Evolutionary conservation across 2,888 invertebrate genomes (phyloP), one percentile per base, ranked within the genome.

Genomic region (Carpatolechia fugitivella): DNA sequence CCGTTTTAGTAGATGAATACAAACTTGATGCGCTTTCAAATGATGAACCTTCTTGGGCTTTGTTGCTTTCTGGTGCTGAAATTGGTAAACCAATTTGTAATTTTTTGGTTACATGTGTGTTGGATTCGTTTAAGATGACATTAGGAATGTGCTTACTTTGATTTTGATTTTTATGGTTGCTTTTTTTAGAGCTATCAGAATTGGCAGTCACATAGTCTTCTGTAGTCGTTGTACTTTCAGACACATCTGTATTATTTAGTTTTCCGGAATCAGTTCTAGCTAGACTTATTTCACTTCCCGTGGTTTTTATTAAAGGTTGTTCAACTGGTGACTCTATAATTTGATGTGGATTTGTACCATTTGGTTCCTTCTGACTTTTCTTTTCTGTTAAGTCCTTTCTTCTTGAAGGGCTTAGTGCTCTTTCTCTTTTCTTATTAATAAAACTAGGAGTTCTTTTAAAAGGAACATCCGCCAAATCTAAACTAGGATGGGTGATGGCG

Each of bases 191-290:
- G 71, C 93, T 94, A 73, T 94, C 94, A 54, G 94, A 93, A 80
- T 94, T 97, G 76, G 97, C 97, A 66, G 97, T 97, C 63, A 96
- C 94, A 80, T 97, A 97, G 82, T 97, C 97, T 80, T 97, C 96
- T 47, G 94, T 94, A 16, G 94, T 94, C 38, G 94, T 95, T 58
- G 97, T 97, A 70, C 96, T 96, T 87, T 97, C 97, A n/a, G 96
- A 96, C 52, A 96, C 91, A 74, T 97, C 96, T 33, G 92, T 92
- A 41, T 94, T 95, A 62, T 94, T 94, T 16, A 93, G 91, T 78
- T 93, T 93, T 31, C 93, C 93, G 8, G 94, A 94, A 80, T 95
- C 95, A 4, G 94, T 93, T 65, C 95, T 91, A 29, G 93, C 93
- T 59, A 94, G 87, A 68, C 85, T 84, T 41, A 80, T 83, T 72